A percentile compares a stretch with the other conserved stretches of the same genome.
Conservation (phyloP, 2,797 vertebrate species). For the Hozukius guyotensis region DNA sequence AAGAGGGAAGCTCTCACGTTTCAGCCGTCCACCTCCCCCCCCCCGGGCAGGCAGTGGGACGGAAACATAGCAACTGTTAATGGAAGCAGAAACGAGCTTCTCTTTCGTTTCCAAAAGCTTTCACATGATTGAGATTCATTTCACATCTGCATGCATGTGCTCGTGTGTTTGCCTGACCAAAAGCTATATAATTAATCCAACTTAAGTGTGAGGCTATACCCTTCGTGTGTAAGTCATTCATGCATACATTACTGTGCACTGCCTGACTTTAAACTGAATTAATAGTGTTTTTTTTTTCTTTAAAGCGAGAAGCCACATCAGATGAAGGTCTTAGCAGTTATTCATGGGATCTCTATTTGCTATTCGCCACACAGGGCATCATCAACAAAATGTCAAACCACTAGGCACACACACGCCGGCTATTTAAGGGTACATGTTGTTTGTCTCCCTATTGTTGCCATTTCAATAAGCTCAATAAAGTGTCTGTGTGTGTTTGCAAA, state of each 20-base stretch:
- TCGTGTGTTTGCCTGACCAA: constrained; percentile 21
- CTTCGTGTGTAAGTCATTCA: constrained; percentile 32
- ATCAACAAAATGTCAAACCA: constrained; percentile 43
- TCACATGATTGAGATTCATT: constrained; percentile 58
- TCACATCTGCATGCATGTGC: constrained; percentile 53
- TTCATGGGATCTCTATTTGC: constrained; percentile 35
- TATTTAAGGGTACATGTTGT: constrained; percentile 42
- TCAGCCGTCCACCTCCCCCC: constrained; percentile 34
- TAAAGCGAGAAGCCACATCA: constrained; percentile 7
- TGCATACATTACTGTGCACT: constrained; percentile 6
- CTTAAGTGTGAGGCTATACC: constrained; percentile 25
- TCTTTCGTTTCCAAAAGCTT: constrained; percentile 44
- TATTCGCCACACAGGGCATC: neutral
- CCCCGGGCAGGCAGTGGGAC: constrained; percentile 66
- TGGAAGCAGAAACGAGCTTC: constrained; percentile 66
- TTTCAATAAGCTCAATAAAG: constrained; percentile 66
- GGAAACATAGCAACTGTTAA: constrained; percentile 73
- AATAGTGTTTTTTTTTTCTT: neutral
- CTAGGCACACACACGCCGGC: constrained; percentile 7
- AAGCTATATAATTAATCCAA: constrained; percentile 56
- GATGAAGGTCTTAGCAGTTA: constrained; percentile 6
- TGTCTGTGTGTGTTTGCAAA: constrained; percentile 58
- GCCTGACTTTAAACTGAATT: constrained; percentile 26
- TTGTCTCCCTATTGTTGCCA: constrained; percentile 51
- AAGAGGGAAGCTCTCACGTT: constrained; percentile 55